Evolutionary conservation across 2,888 invertebrate genomes (phyloP).

Genomic region (Homarus gammarus): DNA sequence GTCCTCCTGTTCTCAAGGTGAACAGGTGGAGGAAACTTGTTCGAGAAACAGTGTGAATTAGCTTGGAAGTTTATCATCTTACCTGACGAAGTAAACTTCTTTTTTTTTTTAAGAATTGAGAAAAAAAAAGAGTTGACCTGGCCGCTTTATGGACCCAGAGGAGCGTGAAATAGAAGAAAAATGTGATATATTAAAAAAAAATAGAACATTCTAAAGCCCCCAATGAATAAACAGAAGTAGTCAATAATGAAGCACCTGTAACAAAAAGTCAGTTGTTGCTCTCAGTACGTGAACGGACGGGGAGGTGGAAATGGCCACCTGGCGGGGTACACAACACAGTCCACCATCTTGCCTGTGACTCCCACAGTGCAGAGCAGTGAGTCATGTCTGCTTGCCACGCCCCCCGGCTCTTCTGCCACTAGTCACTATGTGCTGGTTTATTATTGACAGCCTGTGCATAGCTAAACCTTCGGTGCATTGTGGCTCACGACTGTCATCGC

Average conservation of each 20-base stretch:
- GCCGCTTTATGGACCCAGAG: too few relatives aligned
- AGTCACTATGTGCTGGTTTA: not conserved
- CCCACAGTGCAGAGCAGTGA: slow-evolving; percentile 19
- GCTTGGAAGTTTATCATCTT: too few relatives aligned
- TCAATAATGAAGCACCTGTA: too few relatives aligned
- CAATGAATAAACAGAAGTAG: too few relatives aligned
- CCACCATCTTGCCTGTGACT: slow-evolving; percentile 40
- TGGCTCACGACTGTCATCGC: slow-evolving; percentile 19
- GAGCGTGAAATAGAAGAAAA: too few relatives aligned
- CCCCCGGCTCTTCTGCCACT: slow-evolving; percentile 20
- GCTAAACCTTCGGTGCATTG: slow-evolving; percentile 38
- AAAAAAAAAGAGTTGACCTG: too few relatives aligned
- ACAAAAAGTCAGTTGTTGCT: too few relatives aligned
- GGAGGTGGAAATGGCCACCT: slow-evolving; percentile 42
- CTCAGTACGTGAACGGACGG: too few relatives aligned
- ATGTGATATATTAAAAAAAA: too few relatives aligned
- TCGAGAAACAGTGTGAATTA: not conserved
- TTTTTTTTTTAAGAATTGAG: too few relatives aligned
- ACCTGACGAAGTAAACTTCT: too few relatives aligned
- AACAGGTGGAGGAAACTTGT: not conserved
- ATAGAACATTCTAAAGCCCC: too few relatives aligned
- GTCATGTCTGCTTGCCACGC: slow-evolving; percentile 42
- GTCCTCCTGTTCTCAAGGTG: not conserved
- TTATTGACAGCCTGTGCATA: slow-evolving; percentile 12
- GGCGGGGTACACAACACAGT: not conserved